Base-by-base conservation (phyloP, 2,113 vertebrate genomes). In the Gymnobelideus leadbeateri region DNA sequence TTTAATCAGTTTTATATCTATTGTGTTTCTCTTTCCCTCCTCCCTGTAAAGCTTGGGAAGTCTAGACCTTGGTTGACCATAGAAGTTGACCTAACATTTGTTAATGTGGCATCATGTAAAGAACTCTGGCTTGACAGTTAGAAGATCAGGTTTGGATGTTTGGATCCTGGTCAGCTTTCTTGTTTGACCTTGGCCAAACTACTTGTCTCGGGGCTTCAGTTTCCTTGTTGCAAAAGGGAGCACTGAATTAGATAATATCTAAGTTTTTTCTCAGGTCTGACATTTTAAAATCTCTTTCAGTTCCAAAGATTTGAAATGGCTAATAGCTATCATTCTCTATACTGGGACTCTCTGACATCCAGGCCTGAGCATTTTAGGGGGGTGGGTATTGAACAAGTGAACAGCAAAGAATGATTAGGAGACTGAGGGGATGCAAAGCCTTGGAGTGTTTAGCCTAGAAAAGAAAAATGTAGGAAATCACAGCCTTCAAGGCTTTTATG, bases 1-100 rank as follows among this genome's bases (percentile, higher is more conserved):
- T 95, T 43, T 96, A 97, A 97, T 98, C 97, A 91, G 51, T 92
- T 90, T 98, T 95, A 94, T 95, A 96, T 98, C 97, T 97, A 90
- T 97, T 97, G 97, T 28, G n/a, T 91, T 25, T 61, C 97, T 97
- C 54, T 57, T 43, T 96, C 52, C 7, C 14, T 43, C 19, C 84
- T 43, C 31, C 51, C 95, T 89, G 51, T 89, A 47, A 55, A 94
- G 24, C 43, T 51, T n/a, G 89, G 93, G 90, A 77, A 7, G 8
- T 16, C 28, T 51, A 93, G 57, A 89, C 43, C 9, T 43, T 84
- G 43, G 37, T 3, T 50, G 43, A 92, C 4, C 5, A 26, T 89
- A 46, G 52, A 95, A 68, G 5, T 43, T 84, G 68, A 84, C n/a
- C n/a, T 84, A 84, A 43, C 0, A 10, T n/a, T 68, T 68, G 31